Evolutionary conservation across 2,888 invertebrate genomes (phyloP).

Genomic region (Caenorhabditis drosophilae): DNA sequence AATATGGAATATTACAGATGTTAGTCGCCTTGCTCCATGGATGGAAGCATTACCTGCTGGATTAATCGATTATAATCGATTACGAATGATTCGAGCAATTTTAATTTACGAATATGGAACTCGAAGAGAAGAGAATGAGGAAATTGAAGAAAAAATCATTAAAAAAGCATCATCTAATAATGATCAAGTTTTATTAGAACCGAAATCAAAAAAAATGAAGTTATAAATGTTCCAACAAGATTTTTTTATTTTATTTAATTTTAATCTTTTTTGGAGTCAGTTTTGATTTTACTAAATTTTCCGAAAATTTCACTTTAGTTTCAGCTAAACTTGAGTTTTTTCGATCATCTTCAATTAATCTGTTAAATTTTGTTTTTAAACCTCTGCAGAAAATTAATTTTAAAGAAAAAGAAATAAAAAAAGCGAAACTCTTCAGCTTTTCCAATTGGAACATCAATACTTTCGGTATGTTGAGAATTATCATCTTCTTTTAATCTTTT

Average conservation of each 20-base stretch:
- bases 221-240: conserved; percentile 19
- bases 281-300: not conserved
- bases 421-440: not conserved
- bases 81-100: conserved; percentile 44
- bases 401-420: not conserved
- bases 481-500: not conserved
- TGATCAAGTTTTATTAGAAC: not conserved
- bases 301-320: not conserved
- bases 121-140: not conserved
- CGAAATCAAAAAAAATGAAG: conserved; percentile 28
- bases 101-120: conserved; percentile 54
- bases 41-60: conserved; percentile 50
- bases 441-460: not conserved
- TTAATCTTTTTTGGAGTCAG: not conserved
- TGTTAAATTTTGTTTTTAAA: not conserved
- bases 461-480: not conserved
- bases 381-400: not conserved
- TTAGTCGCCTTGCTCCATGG: conserved; percentile 49
- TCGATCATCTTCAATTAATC: not conserved
- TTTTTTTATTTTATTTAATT: no score
- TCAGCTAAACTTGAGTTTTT: not conserved
- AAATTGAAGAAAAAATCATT: not conserved
- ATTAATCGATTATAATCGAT: conserved; percentile 40
- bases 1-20: conserved; percentile 53
- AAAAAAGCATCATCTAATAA: not conserved